These are phyloP conservation scores for Melanocharis versteri DNA, from an alignment of 2,113 vertebrate genomes.

Conservation along the genomic window DNA sequence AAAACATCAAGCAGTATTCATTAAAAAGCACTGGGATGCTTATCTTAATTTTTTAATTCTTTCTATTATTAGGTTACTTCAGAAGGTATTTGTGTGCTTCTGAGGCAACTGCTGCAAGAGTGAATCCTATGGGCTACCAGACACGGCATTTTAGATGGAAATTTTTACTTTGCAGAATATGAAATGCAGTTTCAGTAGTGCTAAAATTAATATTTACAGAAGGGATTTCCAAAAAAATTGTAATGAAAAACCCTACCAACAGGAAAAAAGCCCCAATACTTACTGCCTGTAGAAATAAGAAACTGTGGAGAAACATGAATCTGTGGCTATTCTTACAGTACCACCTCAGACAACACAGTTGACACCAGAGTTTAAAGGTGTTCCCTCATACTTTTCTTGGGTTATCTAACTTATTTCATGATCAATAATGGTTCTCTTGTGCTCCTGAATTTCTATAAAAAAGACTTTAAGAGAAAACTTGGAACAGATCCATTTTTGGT, in stretches of 20 bases:
- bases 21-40: background rate
- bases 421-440: background rate
- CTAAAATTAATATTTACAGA: background rate
- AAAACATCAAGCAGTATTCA: background rate
- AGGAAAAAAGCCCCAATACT: background rate
- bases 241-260: background rate
- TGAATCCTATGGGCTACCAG: background rate
- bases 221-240: accelerated
- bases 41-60: background rate
- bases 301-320: background rate
- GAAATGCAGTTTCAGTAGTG: background rate
- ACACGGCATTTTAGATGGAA: background rate
- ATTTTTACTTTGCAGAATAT: background rate
- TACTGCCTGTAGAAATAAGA: background rate
- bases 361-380: background rate
- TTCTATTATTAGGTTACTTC: background rate
- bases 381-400: background rate
- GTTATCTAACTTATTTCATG: background rate
- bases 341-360: background rate
- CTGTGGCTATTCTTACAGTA: background rate
- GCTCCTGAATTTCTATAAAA: background rate
- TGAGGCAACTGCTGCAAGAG: background rate
- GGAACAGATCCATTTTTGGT: background rate
- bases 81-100: background rate
- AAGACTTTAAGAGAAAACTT: background rate